phyloP scores from a whole-genome alignment of 1,140 invertebrate species.

The Lycorma delicatula region DNA sequence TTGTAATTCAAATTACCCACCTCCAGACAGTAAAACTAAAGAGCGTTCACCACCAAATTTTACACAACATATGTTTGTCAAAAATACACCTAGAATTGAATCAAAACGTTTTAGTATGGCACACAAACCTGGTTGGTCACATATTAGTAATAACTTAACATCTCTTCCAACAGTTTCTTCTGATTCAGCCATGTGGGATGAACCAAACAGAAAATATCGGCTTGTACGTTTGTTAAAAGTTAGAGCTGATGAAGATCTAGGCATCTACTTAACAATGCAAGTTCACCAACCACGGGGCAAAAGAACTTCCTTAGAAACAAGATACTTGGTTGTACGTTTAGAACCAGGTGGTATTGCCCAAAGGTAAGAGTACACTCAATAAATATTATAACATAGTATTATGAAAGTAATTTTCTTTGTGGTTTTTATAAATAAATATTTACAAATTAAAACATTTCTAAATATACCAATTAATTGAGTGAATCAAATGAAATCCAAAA shows the following conservation, averaged over 20 bases:
- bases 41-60: slow-evolving; percentile 25
- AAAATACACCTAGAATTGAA: slow-evolving; percentile 14
- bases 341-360: slow-evolving; percentile 71
- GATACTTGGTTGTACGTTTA: slow-evolving; percentile 73
- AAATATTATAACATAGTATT: too few relatives aligned
- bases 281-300: slow-evolving; percentile 38
- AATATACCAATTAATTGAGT: too few relatives aligned
- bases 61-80: slow-evolving; percentile 27
- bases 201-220: slow-evolving; percentile 34
- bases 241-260: slow-evolving; percentile 54
- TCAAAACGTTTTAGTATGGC: not conserved
- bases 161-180: not conserved
- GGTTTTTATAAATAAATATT: slow-evolving; percentile 7
- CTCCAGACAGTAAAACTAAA: not conserved
- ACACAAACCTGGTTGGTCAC: too few relatives aligned
- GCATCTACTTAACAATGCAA: slow-evolving; percentile 58
- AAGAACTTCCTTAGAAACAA: slow-evolving; percentile 48
- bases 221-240: slow-evolving; percentile 43
- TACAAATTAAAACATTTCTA: too few relatives aligned
- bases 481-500: too few relatives aligned
- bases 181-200: slow-evolving; percentile 12
- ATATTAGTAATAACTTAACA: too few relatives aligned
- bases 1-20: not conserved
- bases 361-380: too few relatives aligned
- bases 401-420: too few relatives aligned